Evolutionary conservation across 2,113 vertebrate species (phyloP), one percentile per base, ranked within the genome.

Genomic region (Grus americana): DNA sequence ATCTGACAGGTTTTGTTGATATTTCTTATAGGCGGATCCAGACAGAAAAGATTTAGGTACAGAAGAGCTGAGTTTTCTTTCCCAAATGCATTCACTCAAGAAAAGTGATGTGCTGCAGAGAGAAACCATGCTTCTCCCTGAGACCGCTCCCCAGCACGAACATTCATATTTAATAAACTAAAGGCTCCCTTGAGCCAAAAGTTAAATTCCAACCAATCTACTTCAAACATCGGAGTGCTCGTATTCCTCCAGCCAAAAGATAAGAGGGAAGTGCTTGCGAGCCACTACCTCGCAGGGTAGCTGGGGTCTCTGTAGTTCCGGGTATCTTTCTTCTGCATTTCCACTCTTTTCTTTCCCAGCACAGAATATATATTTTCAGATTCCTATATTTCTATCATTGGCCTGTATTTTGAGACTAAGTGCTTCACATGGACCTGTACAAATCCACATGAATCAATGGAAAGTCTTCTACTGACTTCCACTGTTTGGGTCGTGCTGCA

Each of bases 151-250:
- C 16, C 36, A 50, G 38, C 16, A 85, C 91, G 47, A 78, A 92
- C 72, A 91, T 89, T 63, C 58, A 94, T 94, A 92, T 86, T 93
- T 87, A 88, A 96, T 94, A 82, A 95, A 95, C 58, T 80, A 89
- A 96, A 95, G 46, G 66, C 34, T 93, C 73, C 72, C 73, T 52
- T 81, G 88, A 72, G 93, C 44, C 73, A 81, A 47, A 83, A 92
- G 81, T 59, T 84, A 91, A 95, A 95, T 79, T 91, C 62, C 61
- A 62, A 70, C n/a, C 83, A 78, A 81, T 9, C 46, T 47, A 44
- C 76, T 94, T 83, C 66, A 91, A 81, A 95, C 87, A 90, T 36
- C 79, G 62, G 79, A 80, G 47, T 14, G 20, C 46, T 78, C 2
- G 3, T 10, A 30, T 80, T 59, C 61, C 50, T 61, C 11, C 13